phyloP scores from a whole-genome alignment of 2,888 invertebrate genomes.

The Nasonia oneida region DNA sequence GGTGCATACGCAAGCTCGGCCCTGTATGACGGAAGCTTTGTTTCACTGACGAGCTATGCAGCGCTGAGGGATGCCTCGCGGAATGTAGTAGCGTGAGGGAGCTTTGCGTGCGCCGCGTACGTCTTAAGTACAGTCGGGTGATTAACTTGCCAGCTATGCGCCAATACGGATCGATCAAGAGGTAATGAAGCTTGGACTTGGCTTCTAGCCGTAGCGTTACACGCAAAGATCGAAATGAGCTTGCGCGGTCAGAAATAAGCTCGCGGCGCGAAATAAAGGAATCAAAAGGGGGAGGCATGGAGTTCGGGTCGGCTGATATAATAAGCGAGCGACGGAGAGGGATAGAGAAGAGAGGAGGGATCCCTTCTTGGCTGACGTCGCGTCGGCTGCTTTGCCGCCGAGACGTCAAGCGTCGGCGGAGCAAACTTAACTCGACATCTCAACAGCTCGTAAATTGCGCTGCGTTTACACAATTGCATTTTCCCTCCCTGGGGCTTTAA shows the following conservation, averaged over 20 bases:
- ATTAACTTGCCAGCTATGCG: conserved; percentile 20
- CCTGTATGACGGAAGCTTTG: background rate
- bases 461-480: conserved; percentile 61
- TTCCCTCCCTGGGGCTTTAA: conserved; percentile 54
- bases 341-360: conserved; percentile 10
- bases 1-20: background rate
- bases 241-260: conserved; percentile 14
- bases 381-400: background rate
- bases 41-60: background rate
- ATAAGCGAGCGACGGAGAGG: background rate
- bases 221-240: background rate
- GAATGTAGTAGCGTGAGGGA: background rate
- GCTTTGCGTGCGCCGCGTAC: background rate
- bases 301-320: conserved; percentile 15
- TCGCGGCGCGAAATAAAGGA: background rate
- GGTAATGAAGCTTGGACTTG: conserved; percentile 6
- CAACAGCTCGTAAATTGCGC: conserved; percentile 63
- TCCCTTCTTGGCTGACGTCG: conserved; percentile 29
- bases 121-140: background rate
- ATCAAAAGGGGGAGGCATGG: background rate
- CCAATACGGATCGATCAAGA: background rate
- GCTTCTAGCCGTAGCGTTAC: background rate
- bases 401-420: conserved; percentile 41
- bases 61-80: background rate
- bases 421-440: conserved; percentile 59